phyloP scores from a whole-genome alignment of 2,113 vertebrate genomes.

The Hirundichthys speculiger region DNA sequence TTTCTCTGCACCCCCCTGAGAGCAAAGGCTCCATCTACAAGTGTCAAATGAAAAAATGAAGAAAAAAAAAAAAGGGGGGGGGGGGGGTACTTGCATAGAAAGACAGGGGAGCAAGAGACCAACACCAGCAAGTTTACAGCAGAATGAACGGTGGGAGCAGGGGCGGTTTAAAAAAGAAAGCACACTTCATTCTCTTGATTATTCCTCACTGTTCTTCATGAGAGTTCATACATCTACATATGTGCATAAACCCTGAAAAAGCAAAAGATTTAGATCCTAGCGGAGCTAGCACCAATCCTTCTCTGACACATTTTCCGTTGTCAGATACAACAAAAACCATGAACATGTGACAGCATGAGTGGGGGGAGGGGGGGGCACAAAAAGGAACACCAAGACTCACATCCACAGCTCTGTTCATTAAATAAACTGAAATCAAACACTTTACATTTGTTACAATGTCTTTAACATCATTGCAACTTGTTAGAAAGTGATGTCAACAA shows the following conservation, averaged over 20 bases:
- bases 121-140: slow-evolving; percentile 62
- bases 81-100: not conserved
- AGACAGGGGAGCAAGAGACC: slow-evolving; percentile 3
- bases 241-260: not conserved
- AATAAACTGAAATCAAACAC: slow-evolving; percentile 2
- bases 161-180: slow-evolving; percentile 13
- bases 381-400: not conserved
- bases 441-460: too few relatives aligned
- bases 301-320: not conserved
- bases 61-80: not conserved
- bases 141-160: slow-evolving; percentile 39
- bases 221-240: not conserved
- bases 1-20: slow-evolving; percentile 12
- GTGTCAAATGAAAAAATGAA: slow-evolving; percentile 3
- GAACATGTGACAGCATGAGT: slow-evolving; percentile 10
- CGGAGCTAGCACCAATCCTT: not conserved
- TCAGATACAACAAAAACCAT: slow-evolving; percentile 33
- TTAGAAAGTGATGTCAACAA: too few relatives aligned
- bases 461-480: too few relatives aligned
- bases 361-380: not conserved
- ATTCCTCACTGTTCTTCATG: not conserved
- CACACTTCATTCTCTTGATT: slow-evolving; percentile 26
- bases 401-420: too few relatives aligned
- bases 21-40: slow-evolving; percentile 36
- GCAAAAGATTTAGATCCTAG: not conserved